A percentile compares a stretch with the other conserved stretches of the same genome.
phyloP scores from a whole-genome alignment of 2,797 vertebrate genomes.

The Phrynocephalus vlangalii region DNA sequence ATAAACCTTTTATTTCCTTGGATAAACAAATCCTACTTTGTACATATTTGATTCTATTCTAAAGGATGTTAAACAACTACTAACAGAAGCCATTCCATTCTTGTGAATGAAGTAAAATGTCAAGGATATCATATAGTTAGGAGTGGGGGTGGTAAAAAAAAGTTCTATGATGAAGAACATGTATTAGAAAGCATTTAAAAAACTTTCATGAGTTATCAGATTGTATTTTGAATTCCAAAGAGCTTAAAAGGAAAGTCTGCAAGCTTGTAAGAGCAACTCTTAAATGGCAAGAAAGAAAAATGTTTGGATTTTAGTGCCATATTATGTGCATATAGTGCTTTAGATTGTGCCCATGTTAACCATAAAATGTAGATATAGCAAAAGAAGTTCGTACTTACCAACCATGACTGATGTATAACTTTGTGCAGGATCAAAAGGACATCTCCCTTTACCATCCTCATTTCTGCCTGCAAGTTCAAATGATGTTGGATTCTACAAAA shows the following conservation, averaged over 20 bases:
- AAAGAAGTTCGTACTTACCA: conserved; percentile 84
- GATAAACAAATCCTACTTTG: neutral
- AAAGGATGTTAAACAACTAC: neutral
- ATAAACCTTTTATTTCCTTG: neutral
- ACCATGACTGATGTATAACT: conserved; percentile 97
- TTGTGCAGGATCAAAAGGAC: conserved; percentile 94
- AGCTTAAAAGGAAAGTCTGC: neutral
- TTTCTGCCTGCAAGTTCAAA: conserved; percentile 81
- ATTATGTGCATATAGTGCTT: too few species aligned
- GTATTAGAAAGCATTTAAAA: neutral
- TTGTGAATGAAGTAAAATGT: neutral
- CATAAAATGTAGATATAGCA: neutral
- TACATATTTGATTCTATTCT: neutral
- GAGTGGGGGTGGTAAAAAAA: neutral
- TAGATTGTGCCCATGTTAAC: neutral
- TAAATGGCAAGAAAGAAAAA: neutral
- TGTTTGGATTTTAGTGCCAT: neutral
- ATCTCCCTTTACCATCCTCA: conserved; percentile 93
- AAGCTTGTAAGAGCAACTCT: neutral
- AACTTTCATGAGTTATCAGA: neutral
- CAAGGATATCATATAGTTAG: neutral
- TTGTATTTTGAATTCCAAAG: neutral
- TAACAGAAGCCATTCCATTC: neutral
- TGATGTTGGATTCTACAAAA: conserved; percentile 76
- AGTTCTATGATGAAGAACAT: neutral